Base-by-base conservation (phyloP, 2,113 vertebrate species). In the Cariama cristata region DNA sequence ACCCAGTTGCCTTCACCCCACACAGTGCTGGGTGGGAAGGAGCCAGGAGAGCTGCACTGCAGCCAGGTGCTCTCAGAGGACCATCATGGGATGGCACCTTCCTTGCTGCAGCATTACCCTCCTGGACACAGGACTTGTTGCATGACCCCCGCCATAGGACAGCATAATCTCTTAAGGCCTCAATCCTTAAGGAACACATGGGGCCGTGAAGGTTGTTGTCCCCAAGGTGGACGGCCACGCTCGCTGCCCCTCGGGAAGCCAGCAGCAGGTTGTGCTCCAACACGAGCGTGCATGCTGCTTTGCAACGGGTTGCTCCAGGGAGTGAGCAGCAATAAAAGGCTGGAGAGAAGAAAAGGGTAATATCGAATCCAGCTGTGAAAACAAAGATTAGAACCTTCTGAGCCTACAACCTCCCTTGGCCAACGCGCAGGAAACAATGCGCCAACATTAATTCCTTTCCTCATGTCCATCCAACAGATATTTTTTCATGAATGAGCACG, bases 401-500 rank as follows among this genome's bases (percentile, higher is more conserved):
- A 72, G 58, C 47, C 82, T 5, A 3, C 19, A 30, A 13, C 50
- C 58, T 85, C 83, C 76, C 58, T 53, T 76, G 93, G 95, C 92
- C 47, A 13, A 6, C 3, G 2, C 0, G 5, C 2, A n/a, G 95
- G 85, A 11, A 87, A 50, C 18, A 47, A 14, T 0, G 30, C 1
- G 35, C 94, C 94, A 87, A 17, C 59, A 5, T 4, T 21, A 27
- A 49, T 77, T 64, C 79, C 75, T 40, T 44, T 79, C 58, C 72
- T n/a, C 16, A 3, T 1, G 4, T 69, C 91, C 93, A 19, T 62
- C 87, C 86, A 64, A 1, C 19, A 32, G 68, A n/a, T 9, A 6
- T 21, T 20, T 74, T 88, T 90, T 96, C 88, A 96, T 97, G 97
- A 97, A 97, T 97, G 96, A 92, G 63, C 69, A 7, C 0, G 44